These are phyloP conservation scores for Trissolcus basalis DNA, from an alignment of 1,140 invertebrate genomes.

Conservation along the genomic window DNA sequence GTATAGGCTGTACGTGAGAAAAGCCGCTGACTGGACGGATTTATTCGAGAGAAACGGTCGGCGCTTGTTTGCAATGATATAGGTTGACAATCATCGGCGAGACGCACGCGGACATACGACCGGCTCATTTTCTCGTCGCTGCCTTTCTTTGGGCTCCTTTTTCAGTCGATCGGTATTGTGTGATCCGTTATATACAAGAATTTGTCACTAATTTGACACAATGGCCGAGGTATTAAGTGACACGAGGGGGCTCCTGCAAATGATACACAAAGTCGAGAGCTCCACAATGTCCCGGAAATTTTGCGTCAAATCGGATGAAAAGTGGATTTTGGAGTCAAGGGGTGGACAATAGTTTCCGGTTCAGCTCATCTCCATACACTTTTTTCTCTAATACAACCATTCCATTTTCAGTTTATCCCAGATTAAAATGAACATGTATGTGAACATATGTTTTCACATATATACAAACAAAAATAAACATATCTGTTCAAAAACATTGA, in stretches of 20 bases:
- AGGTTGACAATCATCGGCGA: conserved; percentile 38
- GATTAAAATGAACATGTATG: too few relatives aligned
- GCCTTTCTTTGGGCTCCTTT: conserved; percentile 14
- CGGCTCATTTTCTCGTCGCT: conserved; percentile 28
- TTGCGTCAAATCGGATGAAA: too few relatives aligned
- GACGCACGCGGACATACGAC: conserved; percentile 37
- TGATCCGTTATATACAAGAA: conserved; percentile 7
- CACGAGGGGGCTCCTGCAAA: conserved; percentile 4
- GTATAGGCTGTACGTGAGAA: conserved; percentile 50
- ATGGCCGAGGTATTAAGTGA: conserved; percentile 17
- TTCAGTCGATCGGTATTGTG: conserved; percentile 27
- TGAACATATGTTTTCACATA: too few relatives aligned
- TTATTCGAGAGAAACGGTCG: conserved; percentile 37
- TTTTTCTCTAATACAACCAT: too few relatives aligned
- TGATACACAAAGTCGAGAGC: conserved; percentile 8
- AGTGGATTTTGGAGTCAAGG: too few relatives aligned
- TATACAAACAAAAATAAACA: too few relatives aligned
- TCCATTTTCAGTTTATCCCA: too few relatives aligned
- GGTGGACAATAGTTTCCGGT: too few relatives aligned
- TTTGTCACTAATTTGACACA: conserved; percentile 49
- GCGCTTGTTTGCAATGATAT: conserved; percentile 26
- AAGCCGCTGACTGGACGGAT: conserved; percentile 49
- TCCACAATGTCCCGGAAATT: background rate
- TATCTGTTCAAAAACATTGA: too few relatives aligned
- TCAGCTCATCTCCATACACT: too few relatives aligned